These are phyloP conservation scores for Mimachlamys varia DNA, from an alignment of 2,888 invertebrate genomes.

Conservation along the genomic window DNA sequence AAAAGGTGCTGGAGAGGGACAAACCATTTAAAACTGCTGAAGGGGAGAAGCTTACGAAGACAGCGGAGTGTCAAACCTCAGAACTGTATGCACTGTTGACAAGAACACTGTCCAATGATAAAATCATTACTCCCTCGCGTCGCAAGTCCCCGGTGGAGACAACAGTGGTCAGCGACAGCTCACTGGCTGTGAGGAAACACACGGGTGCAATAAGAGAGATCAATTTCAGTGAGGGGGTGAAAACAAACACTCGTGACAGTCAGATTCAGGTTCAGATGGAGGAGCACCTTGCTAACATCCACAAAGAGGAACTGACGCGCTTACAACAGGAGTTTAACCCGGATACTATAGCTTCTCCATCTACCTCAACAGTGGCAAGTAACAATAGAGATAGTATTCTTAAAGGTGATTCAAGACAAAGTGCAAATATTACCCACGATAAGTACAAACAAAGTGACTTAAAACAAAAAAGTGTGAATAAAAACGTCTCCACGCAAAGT, in stretches of 20 bases:
- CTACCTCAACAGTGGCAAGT: background rate
- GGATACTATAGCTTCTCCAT: background rate
- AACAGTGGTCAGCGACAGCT: background rate
- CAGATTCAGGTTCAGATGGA: constrained; percentile 18
- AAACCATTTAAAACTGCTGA: background rate
- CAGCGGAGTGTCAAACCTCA: constrained; percentile 48
- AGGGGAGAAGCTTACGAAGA: constrained; percentile 24
- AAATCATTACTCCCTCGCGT: constrained; percentile 36
- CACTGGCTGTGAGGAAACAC: background rate
- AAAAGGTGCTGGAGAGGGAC: constrained; percentile 37
- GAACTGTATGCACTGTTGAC: constrained; percentile 53
- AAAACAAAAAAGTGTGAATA: background rate
- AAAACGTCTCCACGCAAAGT: background rate
- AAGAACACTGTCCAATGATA: constrained; percentile 42
- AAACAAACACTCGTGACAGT: background rate
- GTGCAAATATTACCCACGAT: background rate
- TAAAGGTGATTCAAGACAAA: background rate
- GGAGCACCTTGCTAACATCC: background rate
- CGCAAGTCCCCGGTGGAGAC: constrained; percentile 29
- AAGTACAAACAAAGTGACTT: background rate
- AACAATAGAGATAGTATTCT: background rate
- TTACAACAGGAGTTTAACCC: background rate
- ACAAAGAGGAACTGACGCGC: background rate
- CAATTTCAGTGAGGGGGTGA: background rate
- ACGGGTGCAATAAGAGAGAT: constrained; percentile 1